Conservation (phyloP, 1,140 invertebrate species). For the Caerostris darwini region DNA sequence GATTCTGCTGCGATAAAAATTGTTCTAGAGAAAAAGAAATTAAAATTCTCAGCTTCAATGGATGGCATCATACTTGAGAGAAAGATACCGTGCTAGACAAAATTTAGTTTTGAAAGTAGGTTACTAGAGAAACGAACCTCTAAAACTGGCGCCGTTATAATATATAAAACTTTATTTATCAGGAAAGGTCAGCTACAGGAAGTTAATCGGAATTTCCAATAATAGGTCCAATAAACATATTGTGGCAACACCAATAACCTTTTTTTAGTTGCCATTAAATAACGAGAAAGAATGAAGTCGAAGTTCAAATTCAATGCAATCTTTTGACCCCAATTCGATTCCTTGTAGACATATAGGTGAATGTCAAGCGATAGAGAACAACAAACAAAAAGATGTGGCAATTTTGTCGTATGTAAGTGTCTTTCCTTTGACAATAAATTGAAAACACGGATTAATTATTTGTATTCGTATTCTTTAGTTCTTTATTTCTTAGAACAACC, state of each 20-base stretch:
- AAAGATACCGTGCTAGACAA: not conserved
- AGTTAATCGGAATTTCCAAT: slow-evolving; percentile 12
- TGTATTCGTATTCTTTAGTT: not conserved
- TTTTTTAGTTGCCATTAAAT: not conserved
- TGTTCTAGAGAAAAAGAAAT: not conserved
- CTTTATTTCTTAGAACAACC: not conserved
- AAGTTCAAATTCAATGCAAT: not conserved
- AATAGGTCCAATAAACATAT: not conserved
- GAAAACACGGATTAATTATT: not conserved
- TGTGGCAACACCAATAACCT: not conserved
- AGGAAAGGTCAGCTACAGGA: not conserved
- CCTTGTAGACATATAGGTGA: not conserved
- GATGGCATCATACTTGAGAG: not conserved
- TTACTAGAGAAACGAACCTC: slow-evolving; percentile 21
- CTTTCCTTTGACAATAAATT: not conserved
- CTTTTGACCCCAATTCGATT: not conserved
- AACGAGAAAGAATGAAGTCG: not conserved
- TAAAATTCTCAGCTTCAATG: not conserved
- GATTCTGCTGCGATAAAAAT: not conserved
- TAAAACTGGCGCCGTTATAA: not conserved
- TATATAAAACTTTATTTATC: not conserved
- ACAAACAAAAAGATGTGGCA: not conserved
- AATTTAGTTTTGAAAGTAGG: slow-evolving; percentile 17
- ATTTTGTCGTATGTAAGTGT: not conserved
- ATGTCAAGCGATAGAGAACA: slow-evolving; percentile 29